Evolutionary conservation across 2,888 invertebrate species (phyloP).

Genomic region (Diarsia brunnea): DNA sequence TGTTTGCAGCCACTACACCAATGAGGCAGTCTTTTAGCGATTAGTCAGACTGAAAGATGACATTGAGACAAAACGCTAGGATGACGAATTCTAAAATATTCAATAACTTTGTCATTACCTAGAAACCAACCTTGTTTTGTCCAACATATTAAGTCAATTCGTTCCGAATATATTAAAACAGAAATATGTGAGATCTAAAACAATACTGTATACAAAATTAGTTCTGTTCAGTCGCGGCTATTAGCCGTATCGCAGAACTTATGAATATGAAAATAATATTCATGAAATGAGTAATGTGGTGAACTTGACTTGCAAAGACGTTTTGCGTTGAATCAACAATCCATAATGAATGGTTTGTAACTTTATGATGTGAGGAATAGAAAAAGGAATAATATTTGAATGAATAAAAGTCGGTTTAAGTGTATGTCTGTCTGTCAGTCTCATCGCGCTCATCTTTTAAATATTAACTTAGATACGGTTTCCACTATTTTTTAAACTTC

Average conservation of each 20-base stretch:
- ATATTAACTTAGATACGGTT: neutral
- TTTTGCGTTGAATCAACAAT: slow-evolving; percentile 19
- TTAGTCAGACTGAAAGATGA: too few species aligned
- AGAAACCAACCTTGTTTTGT: slow-evolving; percentile 18
- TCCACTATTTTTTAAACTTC: neutral
- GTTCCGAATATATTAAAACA: slow-evolving; percentile 22
- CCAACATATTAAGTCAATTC: slow-evolving; percentile 24
- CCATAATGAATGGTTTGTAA: slow-evolving; percentile 12
- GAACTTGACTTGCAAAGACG: slow-evolving; percentile 44
- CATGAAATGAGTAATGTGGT: slow-evolving; percentile 23
- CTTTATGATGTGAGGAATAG: slow-evolving; percentile 74
- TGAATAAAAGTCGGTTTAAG: neutral
- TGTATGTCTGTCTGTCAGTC: neutral
- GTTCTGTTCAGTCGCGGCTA: slow-evolving; percentile 20
- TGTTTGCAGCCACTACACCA: too few species aligned
- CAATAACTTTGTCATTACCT: neutral
- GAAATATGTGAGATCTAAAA: slow-evolving; percentile 22
- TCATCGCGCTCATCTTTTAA: neutral
- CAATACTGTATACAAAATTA: slow-evolving; percentile 27
- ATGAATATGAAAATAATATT: slow-evolving; percentile 48
- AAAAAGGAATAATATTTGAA: neutral
- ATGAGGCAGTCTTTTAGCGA: too few species aligned
- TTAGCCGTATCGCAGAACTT: slow-evolving; percentile 34
- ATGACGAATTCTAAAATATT: neutral
- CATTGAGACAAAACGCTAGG: too few species aligned